phyloP scores from a whole-genome alignment of 64 coral and sea anemone genomes.

The Montipora capricornis region DNA sequence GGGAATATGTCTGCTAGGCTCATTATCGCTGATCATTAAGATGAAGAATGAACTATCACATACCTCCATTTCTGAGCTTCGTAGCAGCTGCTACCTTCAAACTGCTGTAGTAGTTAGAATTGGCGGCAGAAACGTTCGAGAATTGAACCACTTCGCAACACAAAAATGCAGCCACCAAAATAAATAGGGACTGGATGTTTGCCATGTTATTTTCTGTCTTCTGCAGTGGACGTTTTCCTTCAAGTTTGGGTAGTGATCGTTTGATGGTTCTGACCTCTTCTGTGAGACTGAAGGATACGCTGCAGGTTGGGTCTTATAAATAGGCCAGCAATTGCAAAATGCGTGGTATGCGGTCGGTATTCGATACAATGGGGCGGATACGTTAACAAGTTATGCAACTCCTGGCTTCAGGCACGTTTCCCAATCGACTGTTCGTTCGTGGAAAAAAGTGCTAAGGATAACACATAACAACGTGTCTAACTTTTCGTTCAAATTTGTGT shows the following conservation, averaged over 20 bases:
- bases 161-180: not conserved
- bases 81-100: not conserved
- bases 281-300: too few relatives aligned
- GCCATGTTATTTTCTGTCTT: not conserved
- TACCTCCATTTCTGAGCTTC: not conserved
- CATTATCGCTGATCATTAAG: not conserved
- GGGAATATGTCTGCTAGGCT: too few relatives aligned
- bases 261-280: not conserved
- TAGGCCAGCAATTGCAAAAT: not conserved
- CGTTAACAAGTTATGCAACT: too few relatives aligned
- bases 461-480: too few relatives aligned
- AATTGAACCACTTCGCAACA: not conserved
- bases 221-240: not conserved
- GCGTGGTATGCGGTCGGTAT: not conserved
- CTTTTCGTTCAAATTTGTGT: too few relatives aligned
- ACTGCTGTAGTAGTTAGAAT: not conserved
- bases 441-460: too few relatives aligned
- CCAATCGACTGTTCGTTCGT: not conserved
- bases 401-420: not conserved
- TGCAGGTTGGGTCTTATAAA: not conserved
- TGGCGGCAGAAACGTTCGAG: too few relatives aligned
- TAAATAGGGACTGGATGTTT: not conserved
- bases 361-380: not conserved
- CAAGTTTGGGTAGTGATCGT: not conserved
- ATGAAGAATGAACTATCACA: not conserved